Conservation (phyloP, 1,140 invertebrate genomes). For the Archivesica marissinica region DNA sequence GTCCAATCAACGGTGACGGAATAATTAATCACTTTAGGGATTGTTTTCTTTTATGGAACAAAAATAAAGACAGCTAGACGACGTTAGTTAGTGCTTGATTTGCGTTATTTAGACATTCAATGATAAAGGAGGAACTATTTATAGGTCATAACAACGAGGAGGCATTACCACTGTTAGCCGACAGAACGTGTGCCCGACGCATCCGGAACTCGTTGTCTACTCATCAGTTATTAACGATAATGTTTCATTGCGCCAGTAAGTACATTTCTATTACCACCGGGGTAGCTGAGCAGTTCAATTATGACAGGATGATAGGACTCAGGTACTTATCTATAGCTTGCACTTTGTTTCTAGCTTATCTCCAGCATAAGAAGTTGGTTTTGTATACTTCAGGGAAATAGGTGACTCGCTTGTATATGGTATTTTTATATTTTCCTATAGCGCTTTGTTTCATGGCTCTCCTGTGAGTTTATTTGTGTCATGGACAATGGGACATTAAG, state of each 20-base stretch:
- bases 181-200: not conserved
- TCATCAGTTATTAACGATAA: not conserved
- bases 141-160: slow-evolving; percentile 8
- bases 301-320: no score
- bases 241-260: not conserved
- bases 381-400: no score
- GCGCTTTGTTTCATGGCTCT: no score
- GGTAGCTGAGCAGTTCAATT: not conserved
- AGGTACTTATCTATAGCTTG: no score
- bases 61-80: not conserved
- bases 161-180: no score
- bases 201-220: not conserved
- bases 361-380: no score
- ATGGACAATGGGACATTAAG: no score
- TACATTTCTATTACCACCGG: not conserved
- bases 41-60: not conserved
- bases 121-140: not conserved
- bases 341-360: no score
- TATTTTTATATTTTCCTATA: no score
- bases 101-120: not conserved
- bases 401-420: no score
- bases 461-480: no score
- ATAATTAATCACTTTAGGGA: slow-evolving; percentile 10
- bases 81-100: not conserved
- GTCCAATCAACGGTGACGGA: not conserved